Evolutionary conservation across 2,797 vertebrate genomes (phyloP).

Genomic region (Rhincodon typus): DNA sequence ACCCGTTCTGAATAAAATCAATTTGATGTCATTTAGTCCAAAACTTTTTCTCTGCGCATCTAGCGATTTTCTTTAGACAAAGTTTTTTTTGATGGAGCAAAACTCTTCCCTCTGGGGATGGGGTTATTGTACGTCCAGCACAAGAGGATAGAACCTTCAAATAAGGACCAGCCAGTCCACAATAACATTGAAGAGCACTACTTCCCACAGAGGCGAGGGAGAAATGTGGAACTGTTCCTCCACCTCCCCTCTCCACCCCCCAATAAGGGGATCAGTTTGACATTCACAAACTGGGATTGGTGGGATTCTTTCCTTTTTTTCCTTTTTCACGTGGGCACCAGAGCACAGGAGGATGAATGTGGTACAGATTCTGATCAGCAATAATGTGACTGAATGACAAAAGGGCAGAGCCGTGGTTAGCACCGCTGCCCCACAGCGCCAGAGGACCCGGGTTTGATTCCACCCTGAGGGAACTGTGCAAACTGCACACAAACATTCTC

Average conservation of each 20-base stretch:
- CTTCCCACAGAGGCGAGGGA: neutral
- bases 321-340: too few species aligned
- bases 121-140: neutral
- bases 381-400: neutral
- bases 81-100: neutral
- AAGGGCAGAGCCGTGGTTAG: neutral
- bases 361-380: neutral
- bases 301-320: too few species aligned
- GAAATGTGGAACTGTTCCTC: neutral
- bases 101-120: neutral
- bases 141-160: neutral
- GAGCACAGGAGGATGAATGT: neutral
- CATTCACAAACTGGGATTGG: neutral
- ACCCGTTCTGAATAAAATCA: neutral
- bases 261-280: neutral
- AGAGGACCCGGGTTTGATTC: too few species aligned
- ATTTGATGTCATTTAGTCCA: neutral
- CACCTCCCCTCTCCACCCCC: too few species aligned
- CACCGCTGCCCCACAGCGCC: too few species aligned
- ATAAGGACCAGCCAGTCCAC: neutral
- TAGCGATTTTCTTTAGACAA: neutral
- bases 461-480: too few species aligned
- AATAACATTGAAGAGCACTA: fast-evolving
- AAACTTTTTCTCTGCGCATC: too few species aligned
- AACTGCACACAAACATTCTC: too few species aligned